Evolutionary conservation across 2,888 invertebrate species (phyloP).

Genomic region (Julus scandinavius): DNA sequence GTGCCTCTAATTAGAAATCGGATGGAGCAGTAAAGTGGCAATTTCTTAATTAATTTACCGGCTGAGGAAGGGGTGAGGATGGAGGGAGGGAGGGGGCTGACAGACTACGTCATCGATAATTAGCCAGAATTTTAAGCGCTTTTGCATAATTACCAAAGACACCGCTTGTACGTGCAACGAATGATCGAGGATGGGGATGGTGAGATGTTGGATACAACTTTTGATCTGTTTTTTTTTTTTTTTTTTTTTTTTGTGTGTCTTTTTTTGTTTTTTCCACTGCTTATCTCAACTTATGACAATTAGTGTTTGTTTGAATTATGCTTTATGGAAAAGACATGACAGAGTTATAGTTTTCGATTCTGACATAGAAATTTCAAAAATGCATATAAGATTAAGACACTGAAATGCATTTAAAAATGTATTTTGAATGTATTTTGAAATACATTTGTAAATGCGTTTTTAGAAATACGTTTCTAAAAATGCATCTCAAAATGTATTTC

Average conservation of each 20-base stretch:
- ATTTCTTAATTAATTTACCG: slow-evolving; percentile 46
- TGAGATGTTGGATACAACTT: not conserved
- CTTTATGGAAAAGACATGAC: too few species aligned
- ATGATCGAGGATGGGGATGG: slow-evolving; percentile 3
- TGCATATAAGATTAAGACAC: too few species aligned
- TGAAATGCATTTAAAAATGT: too few species aligned
- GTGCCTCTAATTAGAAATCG: slow-evolving; percentile 46
- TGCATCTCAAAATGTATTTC: too few species aligned
- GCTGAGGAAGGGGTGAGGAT: slow-evolving; percentile 43
- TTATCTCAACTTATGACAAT: too few species aligned
- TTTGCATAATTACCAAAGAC: slow-evolving; percentile 29
- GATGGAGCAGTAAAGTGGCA: slow-evolving; percentile 45
- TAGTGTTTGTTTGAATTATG: too few species aligned
- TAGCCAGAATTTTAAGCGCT: slow-evolving; percentile 31
- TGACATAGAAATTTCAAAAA: too few species aligned
- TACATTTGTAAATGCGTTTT: too few species aligned
- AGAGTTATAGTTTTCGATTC: too few species aligned
- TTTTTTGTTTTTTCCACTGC: too few species aligned
- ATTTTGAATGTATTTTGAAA: too few species aligned
- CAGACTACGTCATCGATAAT: slow-evolving; percentile 34
- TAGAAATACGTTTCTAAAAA: too few species aligned
- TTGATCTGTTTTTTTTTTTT: not conserved
- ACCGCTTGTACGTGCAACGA: not conserved
- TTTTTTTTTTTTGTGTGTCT: not conserved
- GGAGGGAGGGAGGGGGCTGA: not conserved